Base-by-base conservation (phyloP, 2,888 invertebrate genomes). In the Iselma pallidipennis region DNA sequence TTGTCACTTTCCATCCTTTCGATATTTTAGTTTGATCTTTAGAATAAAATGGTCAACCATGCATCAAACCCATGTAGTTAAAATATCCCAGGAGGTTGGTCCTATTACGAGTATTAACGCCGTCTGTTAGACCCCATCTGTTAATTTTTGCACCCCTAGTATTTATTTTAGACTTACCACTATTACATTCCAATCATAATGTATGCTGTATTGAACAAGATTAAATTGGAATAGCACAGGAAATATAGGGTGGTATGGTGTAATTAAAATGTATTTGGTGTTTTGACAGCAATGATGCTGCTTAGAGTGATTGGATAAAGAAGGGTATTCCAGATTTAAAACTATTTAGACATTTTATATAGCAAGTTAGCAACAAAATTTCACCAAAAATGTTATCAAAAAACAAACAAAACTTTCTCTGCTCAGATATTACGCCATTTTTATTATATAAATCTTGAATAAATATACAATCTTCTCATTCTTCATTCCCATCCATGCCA, bases 121-220 rank as follows among this genome's bases (percentile, higher is more conserved):
- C 80, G 80, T 80, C 81, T 81, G 80, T 79, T 78, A 71, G 77
- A 80, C 45, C 81, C 79, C 82, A 82, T 82, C 82, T 82, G 82
- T 82, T 82, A 81, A 81, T 82, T 81, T 80, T 80, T 82, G 80
- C 80, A 78, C 80, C 80, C 80, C 45, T 21, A 10, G 10, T 74
- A 70, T 58, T 66, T 66, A 66, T 66, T 71, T 71, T 66, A 61
- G 59, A 60, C 53, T 58, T 67, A 72, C 74, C 74, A 71, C 72
- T 69, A 76, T 76, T 75, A 74, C 66, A 71, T 71, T 63, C 33
- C 63, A 52, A 37, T 31, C 31, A 42, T 29, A 49, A 23, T 42
- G 25, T n/a, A 50, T 25, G 26, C 23, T 21, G 10, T 21, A 54
- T 48, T 19, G 29, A 14, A 45, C 51, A 54, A 45, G 31, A 21